A percentile compares a stretch with the other conserved stretches of the same genome.
Conservation (phyloP, 1,140 invertebrate species). For the Cydia pomonella region DNA sequence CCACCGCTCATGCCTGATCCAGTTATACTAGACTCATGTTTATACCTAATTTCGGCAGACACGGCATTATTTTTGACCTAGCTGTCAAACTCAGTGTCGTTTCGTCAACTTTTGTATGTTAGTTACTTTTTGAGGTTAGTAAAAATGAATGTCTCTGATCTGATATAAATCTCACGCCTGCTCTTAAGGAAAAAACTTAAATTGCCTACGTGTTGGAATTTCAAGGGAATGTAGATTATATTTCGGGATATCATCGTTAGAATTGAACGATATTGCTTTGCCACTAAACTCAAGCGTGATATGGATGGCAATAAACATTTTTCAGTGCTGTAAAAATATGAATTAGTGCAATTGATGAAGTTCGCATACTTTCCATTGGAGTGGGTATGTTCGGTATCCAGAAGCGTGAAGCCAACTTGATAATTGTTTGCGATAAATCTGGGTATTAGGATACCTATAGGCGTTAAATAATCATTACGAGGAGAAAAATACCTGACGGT, state of each 20-base stretch:
- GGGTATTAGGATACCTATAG: neutral
- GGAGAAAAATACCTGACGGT: neutral
- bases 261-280: neutral
- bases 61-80: too few relatives aligned
- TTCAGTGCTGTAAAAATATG: neutral
- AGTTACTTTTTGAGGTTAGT: too few relatives aligned
- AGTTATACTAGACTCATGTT: too few relatives aligned
- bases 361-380: neutral
- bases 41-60: too few relatives aligned
- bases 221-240: neutral
- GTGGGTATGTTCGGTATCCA: neutral
- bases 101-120: too few relatives aligned
- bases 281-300: constrained; percentile 9
- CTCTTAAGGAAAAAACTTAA: neutral
- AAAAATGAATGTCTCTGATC: neutral
- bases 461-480: neutral
- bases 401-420: neutral
- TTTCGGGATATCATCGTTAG: neutral
- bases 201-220: neutral
- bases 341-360: neutral
- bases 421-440: constrained; percentile 3
- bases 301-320: neutral
- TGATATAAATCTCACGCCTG: neutral
- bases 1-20: too few relatives aligned
- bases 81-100: too few relatives aligned